Evolutionary conservation across 2,888 invertebrate species (phyloP), one percentile per base, ranked within the genome.

Genomic region (Lasioglossum oenotherae): DNA sequence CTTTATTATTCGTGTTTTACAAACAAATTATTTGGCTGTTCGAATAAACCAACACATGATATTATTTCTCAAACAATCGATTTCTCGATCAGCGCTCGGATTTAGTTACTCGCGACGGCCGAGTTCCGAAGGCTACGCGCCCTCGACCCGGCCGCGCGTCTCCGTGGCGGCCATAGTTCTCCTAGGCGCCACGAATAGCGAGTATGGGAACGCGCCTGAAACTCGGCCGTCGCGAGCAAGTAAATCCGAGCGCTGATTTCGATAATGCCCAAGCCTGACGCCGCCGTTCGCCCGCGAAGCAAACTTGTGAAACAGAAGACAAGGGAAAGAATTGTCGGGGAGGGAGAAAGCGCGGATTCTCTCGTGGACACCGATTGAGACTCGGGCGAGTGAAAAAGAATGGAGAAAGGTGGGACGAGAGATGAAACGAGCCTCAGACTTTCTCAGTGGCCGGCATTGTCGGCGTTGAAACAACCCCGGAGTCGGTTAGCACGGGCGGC

Each of bases 401-500:
- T 41, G 71, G 38, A 38, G 41, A 41, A 71, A n/a, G 41, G 14
- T 38, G 3, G 71, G 41, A 71, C 38, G 71, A 41, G 71, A 41
- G 41, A 71, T 41, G 5, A 41, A 41, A 71, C 38, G 71, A 71
- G 71, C 71, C 6, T 38, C 38, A 23, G 41, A 71, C 71, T 41
- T 71, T 71, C 41, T 49, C 23, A 49, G 14, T 49, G n/a, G 64
- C 35, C 67, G n/a, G 19, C 67, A 19, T 10, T 27, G 31, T 69
- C 38, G 57, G 57, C 57, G 14, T 16, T 27, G 53, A 81, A 69
- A 75, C 83, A 35, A 80, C 41, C 38, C 83, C 87, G 87, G 87
- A 87, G 85, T 88, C 93, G 93, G 93, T 94, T 94, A 95, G 95
- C 94, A 95, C 94, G 93, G 93, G 94, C 94, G 94, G 94, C 94